Base-by-base conservation (phyloP, 2,113 vertebrate genomes). In the Athene cunicularia region DNA sequence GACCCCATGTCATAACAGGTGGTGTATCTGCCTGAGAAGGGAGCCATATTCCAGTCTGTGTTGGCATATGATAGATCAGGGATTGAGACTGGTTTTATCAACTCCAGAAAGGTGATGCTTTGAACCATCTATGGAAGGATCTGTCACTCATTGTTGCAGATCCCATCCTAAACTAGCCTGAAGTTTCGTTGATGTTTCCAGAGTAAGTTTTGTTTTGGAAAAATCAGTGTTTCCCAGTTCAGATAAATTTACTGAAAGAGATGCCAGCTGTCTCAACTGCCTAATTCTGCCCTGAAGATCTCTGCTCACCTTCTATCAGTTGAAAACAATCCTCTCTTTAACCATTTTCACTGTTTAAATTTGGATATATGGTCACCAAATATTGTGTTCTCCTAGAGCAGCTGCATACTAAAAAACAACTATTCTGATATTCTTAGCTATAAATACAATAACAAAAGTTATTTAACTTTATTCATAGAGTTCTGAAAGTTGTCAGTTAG, bases 11-110 rank as follows among this genome's bases (percentile, higher is more conserved):
- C 9, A 4, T 33, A 41, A 58, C 6, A 83, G 18, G 16, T 22
- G 30, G 5, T 0, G 0, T 50, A 18, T 50, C 37, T 63, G 23
- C 10, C 20, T 33, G 10, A 52, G 33, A 62, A 86, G 18, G 10
- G 11, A 76, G 7, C 8, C 33, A 4, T 43, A 17, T 86, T 82
- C 23, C 21, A 43, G 21, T 37, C 30, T 47, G 13, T 62, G 35
- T 47, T 80, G 5, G 11, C 22, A 41, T 67, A 21, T 62, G 21
- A 43, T 6, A 59, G 20, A 60, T 27, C 9, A 82, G 23, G 19
- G 30, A 45, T 55, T 59, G 12, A 79, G 9, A 52, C 0, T 27
- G 5, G 30, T 53, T 91, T 84, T 59, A 21, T 50, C 30, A 64
- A 1, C 18, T 59, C 45, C 33, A 80, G 43, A 95, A 82, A 27